These are phyloP conservation scores for Silurus glanis DNA, from an alignment of 2,113 vertebrate species.

Conservation along the genomic window DNA sequence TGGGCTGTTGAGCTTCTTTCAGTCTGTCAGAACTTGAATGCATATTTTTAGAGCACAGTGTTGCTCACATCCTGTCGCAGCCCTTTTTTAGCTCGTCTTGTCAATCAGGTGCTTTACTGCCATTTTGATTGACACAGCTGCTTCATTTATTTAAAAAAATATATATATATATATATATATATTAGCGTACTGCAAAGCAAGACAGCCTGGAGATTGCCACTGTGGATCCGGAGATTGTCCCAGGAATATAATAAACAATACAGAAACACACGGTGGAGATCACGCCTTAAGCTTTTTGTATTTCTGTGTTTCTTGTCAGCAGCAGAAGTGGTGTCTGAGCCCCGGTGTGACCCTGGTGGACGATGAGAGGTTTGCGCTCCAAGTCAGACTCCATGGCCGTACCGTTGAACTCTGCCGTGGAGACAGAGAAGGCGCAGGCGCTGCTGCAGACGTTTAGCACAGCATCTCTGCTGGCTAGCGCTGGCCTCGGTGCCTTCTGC, in stretches of 20 bases:
- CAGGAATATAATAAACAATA: background rate
- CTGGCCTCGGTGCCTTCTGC: conserved; percentile 86
- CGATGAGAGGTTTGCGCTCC: conserved; percentile 75
- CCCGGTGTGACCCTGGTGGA: conserved; percentile 46
- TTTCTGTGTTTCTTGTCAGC: background rate
- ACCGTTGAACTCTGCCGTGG: conserved; percentile 79
- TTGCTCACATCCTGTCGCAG: background rate
- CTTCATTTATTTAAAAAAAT: background rate
- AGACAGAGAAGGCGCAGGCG: conserved; percentile 86
- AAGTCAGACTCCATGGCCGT: conserved; percentile 67
- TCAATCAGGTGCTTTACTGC: background rate
- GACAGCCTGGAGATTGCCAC: background rate
- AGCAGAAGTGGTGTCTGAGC: conserved; percentile 56
- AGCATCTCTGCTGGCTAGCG: conserved; percentile 82
- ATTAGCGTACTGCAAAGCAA: background rate
- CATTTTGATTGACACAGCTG: background rate
- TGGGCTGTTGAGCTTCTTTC: conserved; percentile 36
- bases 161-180: too few relatives aligned
- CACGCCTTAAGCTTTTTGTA: background rate
- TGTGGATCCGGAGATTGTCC: background rate
- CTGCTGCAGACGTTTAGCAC: conserved; percentile 88
- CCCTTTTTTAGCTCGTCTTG: background rate
- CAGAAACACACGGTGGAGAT: too few relatives aligned
- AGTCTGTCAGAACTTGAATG: conserved; percentile 18
- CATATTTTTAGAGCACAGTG: conserved; percentile 22